These are phyloP conservation scores for Mugil cephalus DNA, from an alignment of 2,113 vertebrate species.

Conservation along the genomic window DNA sequence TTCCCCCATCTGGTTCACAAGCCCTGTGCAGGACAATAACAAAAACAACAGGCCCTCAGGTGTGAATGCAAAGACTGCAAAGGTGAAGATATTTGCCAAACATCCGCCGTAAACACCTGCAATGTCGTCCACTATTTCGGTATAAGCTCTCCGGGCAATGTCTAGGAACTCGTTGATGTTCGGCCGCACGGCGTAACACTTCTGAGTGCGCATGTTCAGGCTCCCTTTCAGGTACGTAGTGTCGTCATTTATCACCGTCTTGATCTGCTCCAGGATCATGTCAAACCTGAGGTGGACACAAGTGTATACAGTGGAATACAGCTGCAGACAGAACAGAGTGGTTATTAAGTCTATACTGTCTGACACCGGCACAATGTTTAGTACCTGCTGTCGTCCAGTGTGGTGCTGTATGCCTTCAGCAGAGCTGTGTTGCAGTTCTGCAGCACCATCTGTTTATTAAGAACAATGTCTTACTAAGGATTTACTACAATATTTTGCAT, in stretches of 20 bases:
- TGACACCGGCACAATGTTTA: background rate
- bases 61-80: background rate
- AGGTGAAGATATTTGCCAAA: background rate
- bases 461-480: background rate
- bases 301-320: background rate
- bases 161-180: conserved; percentile 96
- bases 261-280: conserved; percentile 93
- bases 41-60: background rate
- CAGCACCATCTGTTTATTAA: conserved; percentile 84
- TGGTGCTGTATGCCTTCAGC: conserved; percentile 90
- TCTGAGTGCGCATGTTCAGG: conserved; percentile 95
- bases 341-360: background rate
- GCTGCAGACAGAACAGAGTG: background rate
- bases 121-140: conserved; percentile 97
- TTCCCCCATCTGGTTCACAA: conserved; percentile 90
- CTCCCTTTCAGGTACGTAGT: conserved; percentile 92
- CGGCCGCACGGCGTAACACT: conserved; percentile 96
- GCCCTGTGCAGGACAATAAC: conserved; percentile 78
- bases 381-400: conserved; percentile 92
- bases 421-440: conserved; percentile 89
- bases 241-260: conserved; percentile 93
- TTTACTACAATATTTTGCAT: background rate
- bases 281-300: conserved; percentile 86
- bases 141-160: conserved; percentile 93
- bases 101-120: conserved; percentile 83